A percentile compares a stretch with the other conserved stretches of the same genome.
These are phyloP conservation scores for Oncorhynchus tshawytscha DNA, from an alignment of 2,113 vertebrate genomes.

Conservation along the genomic window DNA sequence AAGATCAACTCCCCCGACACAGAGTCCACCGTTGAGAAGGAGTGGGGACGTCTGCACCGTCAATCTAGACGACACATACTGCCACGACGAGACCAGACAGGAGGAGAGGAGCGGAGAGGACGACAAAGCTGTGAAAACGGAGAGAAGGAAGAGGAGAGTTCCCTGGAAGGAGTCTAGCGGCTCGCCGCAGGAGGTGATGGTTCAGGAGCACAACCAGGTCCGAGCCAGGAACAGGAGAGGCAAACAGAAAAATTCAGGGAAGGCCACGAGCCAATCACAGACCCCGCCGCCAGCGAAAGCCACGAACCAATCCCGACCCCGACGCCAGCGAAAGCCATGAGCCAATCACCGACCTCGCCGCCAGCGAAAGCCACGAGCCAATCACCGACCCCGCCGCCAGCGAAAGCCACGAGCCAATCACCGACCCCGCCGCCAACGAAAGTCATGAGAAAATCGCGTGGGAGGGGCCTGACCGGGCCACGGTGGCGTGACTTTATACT, in stretches of 20 bases:
- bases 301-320: slow-evolving; percentile 76
- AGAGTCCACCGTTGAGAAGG: slow-evolving; percentile 65
- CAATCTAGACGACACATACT: slow-evolving; percentile 67
- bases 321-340: background rate
- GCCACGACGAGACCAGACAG: slow-evolving; percentile 43
- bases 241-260: slow-evolving; percentile 50
- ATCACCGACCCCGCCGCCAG: too few relatives aligned
- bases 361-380: too few relatives aligned
- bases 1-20: slow-evolving; percentile 88
- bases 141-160: slow-evolving; percentile 38
- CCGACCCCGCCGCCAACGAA: too few relatives aligned
- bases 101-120: slow-evolving; percentile 34
- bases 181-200: slow-evolving; percentile 35
- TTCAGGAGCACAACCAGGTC: slow-evolving; percentile 21
- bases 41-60: slow-evolving; percentile 72
- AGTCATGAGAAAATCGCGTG: slow-evolving; percentile 45
- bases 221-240: slow-evolving; percentile 36
- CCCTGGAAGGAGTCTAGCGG: slow-evolving; percentile 22
- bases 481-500: slow-evolving; percentile 88
- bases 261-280: slow-evolving; percentile 45
- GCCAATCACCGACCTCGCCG: slow-evolving; percentile 39
- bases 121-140: slow-evolving; percentile 65
- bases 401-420: slow-evolving; percentile 84
- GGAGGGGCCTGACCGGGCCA: slow-evolving; percentile 81
- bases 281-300: slow-evolving; percentile 69